A percentile compares a stretch with the other conserved stretches of the same genome.
Conservation (phyloP, 2,888 invertebrate genomes). For the Frankliniella fusca region DNA sequence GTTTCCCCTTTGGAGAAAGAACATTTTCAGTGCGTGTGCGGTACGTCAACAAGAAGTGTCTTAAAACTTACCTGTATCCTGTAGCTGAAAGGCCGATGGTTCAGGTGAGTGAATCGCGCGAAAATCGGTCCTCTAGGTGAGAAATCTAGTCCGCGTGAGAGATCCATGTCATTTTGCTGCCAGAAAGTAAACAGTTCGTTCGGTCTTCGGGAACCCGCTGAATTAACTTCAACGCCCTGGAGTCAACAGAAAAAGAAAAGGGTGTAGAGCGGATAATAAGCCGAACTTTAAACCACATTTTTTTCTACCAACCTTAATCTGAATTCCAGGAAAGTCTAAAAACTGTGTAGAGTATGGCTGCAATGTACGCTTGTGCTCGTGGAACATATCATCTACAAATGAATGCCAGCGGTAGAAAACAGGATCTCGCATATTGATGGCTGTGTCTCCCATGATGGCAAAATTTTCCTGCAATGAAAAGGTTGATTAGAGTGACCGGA, state of each 20-base stretch:
- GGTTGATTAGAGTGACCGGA: no score
- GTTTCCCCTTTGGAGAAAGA: no score
- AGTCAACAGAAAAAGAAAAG: no score
- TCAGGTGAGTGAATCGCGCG: constrained; percentile 69
- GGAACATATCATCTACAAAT: constrained; percentile 71
- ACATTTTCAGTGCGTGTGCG: no score
- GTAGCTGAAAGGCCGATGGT: constrained; percentile 66
- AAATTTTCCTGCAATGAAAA: constrained; percentile 67
- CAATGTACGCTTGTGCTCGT: constrained; percentile 64
- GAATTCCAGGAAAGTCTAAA: constrained; percentile 57
- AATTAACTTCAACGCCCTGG: constrained; percentile 52
- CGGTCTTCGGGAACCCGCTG: constrained; percentile 37
- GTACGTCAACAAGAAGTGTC: no score
- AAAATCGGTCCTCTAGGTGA: constrained; percentile 67
- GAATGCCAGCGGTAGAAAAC: constrained; percentile 83
- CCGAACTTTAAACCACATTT: no score
- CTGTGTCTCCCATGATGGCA: constrained; percentile 74
- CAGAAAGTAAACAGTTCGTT: constrained; percentile 66
- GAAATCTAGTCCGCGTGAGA: constrained; percentile 76
- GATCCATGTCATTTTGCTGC: constrained; percentile 70
- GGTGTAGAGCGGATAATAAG: no score
- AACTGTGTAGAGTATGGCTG: constrained; percentile 58
- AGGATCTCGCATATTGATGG: constrained; percentile 82
- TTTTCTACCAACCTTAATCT: constrained; percentile 27
- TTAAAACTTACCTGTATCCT: constrained; percentile 50